phyloP scores from a whole-genome alignment of 2,888 invertebrate genomes.

The Cabera pusaria region DNA sequence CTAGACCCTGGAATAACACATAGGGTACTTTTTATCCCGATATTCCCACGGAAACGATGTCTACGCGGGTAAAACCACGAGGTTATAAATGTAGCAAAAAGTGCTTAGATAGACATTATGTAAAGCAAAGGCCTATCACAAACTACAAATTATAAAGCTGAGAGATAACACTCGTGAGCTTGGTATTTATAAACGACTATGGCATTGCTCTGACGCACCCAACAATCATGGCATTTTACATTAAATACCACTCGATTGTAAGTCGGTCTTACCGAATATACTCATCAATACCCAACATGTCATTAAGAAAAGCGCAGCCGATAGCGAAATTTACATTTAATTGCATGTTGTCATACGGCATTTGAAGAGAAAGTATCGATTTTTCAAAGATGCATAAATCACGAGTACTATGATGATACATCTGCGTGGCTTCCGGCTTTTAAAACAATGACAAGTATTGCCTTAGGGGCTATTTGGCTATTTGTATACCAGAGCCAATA shows the following conservation, averaged over 20 bases:
- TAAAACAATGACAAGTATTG: constrained; percentile 16
- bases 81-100: no score
- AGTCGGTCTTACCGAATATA: constrained; percentile 17
- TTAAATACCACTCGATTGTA: constrained; percentile 17
- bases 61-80: no score
- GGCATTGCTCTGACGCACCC: constrained; percentile 10
- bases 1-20: no score
- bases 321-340: constrained; percentile 53
- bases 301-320: constrained; percentile 16
- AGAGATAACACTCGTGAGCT: constrained; percentile 3
- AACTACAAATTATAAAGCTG: constrained; percentile 1
- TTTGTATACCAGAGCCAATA: constrained; percentile 12
- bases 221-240: constrained; percentile 18
- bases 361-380: constrained; percentile 49
- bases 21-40: no score
- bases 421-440: constrained; percentile 18
- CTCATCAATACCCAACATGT: constrained; percentile 12
- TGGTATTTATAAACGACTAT: constrained; percentile 6
- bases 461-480: constrained; percentile 11
- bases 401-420: constrained; percentile 19
- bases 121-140: no score
- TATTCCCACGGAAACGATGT: no score
- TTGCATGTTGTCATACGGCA: constrained; percentile 54
- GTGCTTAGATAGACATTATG: no score
- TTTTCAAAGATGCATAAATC: constrained; percentile 18